Evolutionary conservation across 2,113 vertebrate species (phyloP).

Genomic region (Sinosuthora webbiana): DNA sequence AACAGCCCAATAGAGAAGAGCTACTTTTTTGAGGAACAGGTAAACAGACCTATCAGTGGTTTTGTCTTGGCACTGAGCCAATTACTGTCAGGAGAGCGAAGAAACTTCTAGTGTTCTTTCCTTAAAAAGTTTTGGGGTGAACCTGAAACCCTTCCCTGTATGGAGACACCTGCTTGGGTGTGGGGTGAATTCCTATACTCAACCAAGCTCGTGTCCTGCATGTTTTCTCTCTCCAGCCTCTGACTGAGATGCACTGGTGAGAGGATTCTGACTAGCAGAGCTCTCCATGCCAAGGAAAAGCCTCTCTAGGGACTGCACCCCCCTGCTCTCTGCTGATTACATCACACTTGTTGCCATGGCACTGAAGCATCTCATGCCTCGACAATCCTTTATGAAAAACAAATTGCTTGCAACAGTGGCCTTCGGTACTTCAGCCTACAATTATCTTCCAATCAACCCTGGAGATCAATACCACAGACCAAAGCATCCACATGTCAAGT

Average conservation of each 20-base stretch:
- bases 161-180: no score
- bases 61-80: no score
- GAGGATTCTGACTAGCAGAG: slow-evolving; percentile 16
- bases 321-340: slow-evolving; percentile 26
- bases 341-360: slow-evolving; percentile 59
- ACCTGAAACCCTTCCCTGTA: no score
- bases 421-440: slow-evolving; percentile 51
- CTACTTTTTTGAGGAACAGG: no score
- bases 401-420: slow-evolving; percentile 32
- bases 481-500: slow-evolving; percentile 24
- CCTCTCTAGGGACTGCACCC: slow-evolving; percentile 15
- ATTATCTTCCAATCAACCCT: slow-evolving; percentile 43
- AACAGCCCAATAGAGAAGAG: no score
- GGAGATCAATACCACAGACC: slow-evolving; percentile 44
- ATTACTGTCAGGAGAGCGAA: no score
- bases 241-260: background rate
- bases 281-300: slow-evolving; percentile 32
- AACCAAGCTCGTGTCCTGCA: background rate
- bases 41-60: no score
- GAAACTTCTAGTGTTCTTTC: no score
- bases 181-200: no score
- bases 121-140: no score
- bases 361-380: slow-evolving; percentile 38
- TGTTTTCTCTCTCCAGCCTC: background rate
- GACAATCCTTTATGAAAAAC: slow-evolving; percentile 51